phyloP scores from a whole-genome alignment of 2,797 vertebrate species.

The Odontamblyopus rebecca region DNA sequence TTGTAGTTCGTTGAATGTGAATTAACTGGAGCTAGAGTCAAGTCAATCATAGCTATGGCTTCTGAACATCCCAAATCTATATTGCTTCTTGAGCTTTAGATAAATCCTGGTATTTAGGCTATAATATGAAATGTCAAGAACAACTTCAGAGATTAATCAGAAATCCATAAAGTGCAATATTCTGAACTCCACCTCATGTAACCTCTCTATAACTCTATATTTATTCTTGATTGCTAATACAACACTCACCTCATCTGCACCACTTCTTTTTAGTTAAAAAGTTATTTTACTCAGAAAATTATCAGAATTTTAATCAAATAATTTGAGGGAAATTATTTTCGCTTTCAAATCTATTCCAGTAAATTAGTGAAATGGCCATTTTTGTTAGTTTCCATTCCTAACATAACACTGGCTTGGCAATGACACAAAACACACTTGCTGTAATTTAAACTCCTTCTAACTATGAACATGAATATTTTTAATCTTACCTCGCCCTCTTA shows the following conservation, averaged over 20 bases:
- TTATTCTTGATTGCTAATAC: neutral
- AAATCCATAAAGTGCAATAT: too few species aligned
- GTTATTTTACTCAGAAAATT: neutral
- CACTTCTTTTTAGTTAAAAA: neutral
- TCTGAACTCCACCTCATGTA: too few species aligned
- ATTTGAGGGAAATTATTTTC: neutral
- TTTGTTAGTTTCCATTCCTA: neutral
- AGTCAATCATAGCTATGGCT: neutral
- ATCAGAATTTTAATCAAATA: neutral
- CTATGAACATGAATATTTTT: neutral
- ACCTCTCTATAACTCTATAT: too few species aligned
- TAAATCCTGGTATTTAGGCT: neutral
- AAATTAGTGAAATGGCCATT: neutral
- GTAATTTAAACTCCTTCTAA: neutral
- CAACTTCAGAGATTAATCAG: too few species aligned
- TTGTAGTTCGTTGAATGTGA: neutral
- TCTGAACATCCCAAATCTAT: neutral
- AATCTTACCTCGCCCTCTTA: neutral
- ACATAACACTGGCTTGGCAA: neutral
- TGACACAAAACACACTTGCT: neutral
- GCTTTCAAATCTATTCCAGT: neutral
- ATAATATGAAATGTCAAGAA: neutral
- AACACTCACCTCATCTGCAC: neutral
- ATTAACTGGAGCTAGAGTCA: neutral
- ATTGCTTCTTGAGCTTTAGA: neutral